These are phyloP conservation scores for Proterorhinus semilunaris DNA, from an alignment of 2,113 vertebrate species.

Conservation along the genomic window DNA sequence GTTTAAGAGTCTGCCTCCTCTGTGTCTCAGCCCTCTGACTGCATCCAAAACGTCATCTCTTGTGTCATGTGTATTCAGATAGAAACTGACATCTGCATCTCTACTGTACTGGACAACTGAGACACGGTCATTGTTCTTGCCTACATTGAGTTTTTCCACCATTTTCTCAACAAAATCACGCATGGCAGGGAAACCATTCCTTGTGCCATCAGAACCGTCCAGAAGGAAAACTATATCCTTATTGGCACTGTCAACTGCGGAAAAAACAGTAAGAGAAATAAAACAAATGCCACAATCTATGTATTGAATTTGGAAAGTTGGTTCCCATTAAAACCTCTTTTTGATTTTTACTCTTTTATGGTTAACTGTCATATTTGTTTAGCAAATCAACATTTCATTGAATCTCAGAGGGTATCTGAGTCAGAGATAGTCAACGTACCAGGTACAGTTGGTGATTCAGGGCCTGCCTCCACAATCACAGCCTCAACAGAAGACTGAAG, in stretches of 20 bases:
- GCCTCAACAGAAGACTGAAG: background rate
- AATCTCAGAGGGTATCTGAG: background rate
- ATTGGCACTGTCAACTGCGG: background rate
- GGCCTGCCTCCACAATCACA: background rate
- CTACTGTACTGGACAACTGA: constrained; percentile 42
- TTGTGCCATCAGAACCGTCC: constrained; percentile 30
- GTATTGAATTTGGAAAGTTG: no score
- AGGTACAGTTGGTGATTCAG: constrained; percentile 16
- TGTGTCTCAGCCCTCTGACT: constrained; percentile 20
- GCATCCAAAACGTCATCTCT: constrained; percentile 11
- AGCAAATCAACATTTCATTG: no score
- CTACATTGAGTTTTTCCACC: constrained; percentile 49
- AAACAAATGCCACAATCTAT: background rate
- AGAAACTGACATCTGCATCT: constrained; percentile 37
- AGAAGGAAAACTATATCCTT: constrained; percentile 60
- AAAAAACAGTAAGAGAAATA: constrained; percentile 2
- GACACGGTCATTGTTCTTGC: constrained; percentile 33
- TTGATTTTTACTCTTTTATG: no score
- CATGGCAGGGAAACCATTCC: constrained; percentile 34
- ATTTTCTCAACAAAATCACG: constrained; percentile 33
- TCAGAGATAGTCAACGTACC: constrained; percentile 14
- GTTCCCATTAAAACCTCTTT: no score
- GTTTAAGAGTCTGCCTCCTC: constrained; percentile 66
- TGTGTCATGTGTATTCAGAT: constrained; percentile 34
- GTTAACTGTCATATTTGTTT: no score